Evolutionary conservation across 2,888 invertebrate species (phyloP), one percentile per base, ranked within the genome.

Genomic region (Furcula furcula): DNA sequence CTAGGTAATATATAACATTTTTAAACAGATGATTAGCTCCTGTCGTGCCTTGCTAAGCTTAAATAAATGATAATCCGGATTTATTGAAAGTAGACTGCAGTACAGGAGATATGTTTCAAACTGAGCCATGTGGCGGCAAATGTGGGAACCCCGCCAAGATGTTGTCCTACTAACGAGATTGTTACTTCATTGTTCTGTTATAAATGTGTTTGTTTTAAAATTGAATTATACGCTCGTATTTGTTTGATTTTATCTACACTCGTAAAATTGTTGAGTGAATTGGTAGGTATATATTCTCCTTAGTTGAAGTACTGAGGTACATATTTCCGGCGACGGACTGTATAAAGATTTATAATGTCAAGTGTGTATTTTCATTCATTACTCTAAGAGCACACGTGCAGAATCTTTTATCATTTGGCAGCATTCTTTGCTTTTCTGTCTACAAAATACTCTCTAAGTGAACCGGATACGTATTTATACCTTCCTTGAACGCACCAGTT

Each of bases 81-180:
- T 85, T 87, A 86, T 85, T 81, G 79, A 79, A 81, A 78, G 69
- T 81, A 78, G 73, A 70, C 65, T 65, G 56, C 63, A 69, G 67
- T 73, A 61, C 58, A 52, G 52, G 66, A 73, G 70, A 75, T 71
- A 73, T 74, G 74, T 81, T 81, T 74, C 74, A 77, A 76, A 79
- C 72, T 71, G 72, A 74, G 73, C 77, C 86, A 88, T 80, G 83
- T 87, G 84, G 76, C 79, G 72, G 78, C 76, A 73, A 83, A 83
- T 86, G 85, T 87, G 87, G 87, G 87, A 87, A 85, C 82, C 76
- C 77, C 79, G 86, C 87, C 87, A 86, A 87, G 81, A 82, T 67
- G 71, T 70, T 80, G 82, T 78, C 74, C 79, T 71, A 80, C 77
- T 81, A 82, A 86, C 81, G 76, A 79, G 67, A 76, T 74, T 71